Percentiles rank a stretch among this genome's conserved stretches.
Conservation (phyloP, 2,888 invertebrate genomes). For the Trimorus sp. region DNA sequence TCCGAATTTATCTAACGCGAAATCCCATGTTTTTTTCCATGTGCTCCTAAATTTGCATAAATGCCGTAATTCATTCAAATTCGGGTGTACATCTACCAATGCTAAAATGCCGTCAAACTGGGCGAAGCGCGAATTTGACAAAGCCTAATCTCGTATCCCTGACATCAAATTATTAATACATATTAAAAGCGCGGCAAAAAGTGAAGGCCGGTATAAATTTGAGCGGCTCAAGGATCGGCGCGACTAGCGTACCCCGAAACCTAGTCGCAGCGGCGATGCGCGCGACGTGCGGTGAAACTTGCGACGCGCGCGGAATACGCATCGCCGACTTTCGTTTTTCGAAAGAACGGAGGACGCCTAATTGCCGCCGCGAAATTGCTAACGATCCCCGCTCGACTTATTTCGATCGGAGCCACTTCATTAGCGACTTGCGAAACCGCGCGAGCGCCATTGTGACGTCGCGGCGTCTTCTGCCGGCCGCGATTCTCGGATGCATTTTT, state of each 20-base stretch:
- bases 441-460: conserved; percentile 4
- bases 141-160: conserved; percentile 50
- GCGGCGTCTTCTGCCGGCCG: not conserved
- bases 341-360: conserved; percentile 55
- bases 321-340: conserved; percentile 74
- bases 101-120: no score
- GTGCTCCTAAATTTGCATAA: no score
- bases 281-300: conserved; percentile 78
- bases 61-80: not conserved
- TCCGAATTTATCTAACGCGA: no score
- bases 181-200: conserved; percentile 47
- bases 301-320: conserved; percentile 77
- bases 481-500: conserved; percentile 15
- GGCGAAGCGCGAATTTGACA: conserved; percentile 12
- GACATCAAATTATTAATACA: conserved; percentile 46
- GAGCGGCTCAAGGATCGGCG: conserved; percentile 47
- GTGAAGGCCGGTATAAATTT: conserved; percentile 55
- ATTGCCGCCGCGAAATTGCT: conserved; percentile 28
- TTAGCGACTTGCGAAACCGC: conserved; percentile 33
- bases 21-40: no score
- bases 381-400: conserved; percentile 30
- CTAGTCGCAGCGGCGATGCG: conserved; percentile 55
- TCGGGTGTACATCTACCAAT: no score
- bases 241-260: conserved; percentile 44
- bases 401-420: conserved; percentile 42